Evolutionary conservation across 2,113 vertebrate species (phyloP).

Genomic region (Callospermophilus lateralis): DNA sequence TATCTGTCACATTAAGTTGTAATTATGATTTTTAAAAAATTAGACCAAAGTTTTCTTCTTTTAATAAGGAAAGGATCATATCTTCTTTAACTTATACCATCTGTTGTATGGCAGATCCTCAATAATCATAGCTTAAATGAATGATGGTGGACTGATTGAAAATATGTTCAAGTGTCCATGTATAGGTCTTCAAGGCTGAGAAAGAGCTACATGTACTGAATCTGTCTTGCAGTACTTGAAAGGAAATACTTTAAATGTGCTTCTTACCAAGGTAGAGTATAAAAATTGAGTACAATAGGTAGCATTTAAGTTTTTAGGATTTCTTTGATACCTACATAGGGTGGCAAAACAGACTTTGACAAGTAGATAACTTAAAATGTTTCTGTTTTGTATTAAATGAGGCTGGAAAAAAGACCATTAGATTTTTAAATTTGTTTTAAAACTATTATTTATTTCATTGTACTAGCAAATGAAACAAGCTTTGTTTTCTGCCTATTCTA

Average conservation of each 20-base stretch:
- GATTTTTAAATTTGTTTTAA: constrained; percentile 33
- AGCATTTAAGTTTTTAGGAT: neutral
- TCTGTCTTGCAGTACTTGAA: neutral
- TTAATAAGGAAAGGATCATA: neutral
- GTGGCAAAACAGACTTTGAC: constrained; percentile 43
- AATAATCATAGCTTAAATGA: neutral
- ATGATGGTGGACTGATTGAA: neutral
- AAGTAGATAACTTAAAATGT: neutral
- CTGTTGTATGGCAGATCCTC: neutral
- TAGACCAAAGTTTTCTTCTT: constrained; percentile 18
- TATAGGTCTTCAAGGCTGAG: neutral
- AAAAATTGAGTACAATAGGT: neutral
- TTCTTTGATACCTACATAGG: neutral
- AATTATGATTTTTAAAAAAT: neutral
- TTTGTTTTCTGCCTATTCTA: neutral
- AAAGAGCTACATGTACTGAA: neutral
- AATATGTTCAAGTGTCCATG: neutral
- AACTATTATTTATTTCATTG: neutral
- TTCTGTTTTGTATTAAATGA: neutral
- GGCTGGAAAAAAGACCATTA: neutral
- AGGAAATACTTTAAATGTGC: neutral
- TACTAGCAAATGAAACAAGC: neutral
- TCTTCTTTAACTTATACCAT: constrained; percentile 6
- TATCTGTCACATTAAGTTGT: neutral
- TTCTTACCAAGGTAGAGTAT: neutral